Percentiles rank a stretch among this genome's conserved stretches.
Evolutionary conservation across 2,113 vertebrate species (phyloP).

Genomic region (Leptobrachium leishanense): DNA sequence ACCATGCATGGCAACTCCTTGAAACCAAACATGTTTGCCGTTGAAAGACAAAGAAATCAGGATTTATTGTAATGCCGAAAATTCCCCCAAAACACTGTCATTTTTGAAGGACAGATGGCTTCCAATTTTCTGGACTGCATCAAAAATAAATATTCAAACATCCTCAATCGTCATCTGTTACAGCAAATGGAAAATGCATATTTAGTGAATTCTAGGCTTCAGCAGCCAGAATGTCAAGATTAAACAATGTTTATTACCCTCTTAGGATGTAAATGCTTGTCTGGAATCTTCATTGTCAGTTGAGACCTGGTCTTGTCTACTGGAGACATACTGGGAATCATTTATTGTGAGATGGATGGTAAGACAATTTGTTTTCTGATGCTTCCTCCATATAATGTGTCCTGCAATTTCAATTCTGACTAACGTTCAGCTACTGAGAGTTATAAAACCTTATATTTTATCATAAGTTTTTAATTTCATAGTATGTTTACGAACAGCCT

Average conservation of each 20-base stretch:
- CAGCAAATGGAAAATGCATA: slow-evolving; percentile 47
- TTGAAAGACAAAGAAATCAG: not conserved
- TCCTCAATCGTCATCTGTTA: slow-evolving; percentile 20
- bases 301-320: slow-evolving; percentile 26
- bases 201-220: slow-evolving; percentile 17
- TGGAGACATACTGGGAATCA: slow-evolving; percentile 39
- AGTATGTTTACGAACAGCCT: not conserved
- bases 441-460: slow-evolving; percentile 9
- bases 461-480: not conserved
- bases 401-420: slow-evolving; percentile 30
- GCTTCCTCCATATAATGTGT: slow-evolving; percentile 8
- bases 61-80: slow-evolving; percentile 1
- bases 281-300: slow-evolving; percentile 45
- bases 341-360: slow-evolving; percentile 30
- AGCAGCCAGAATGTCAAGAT: slow-evolving; percentile 35
- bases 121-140: slow-evolving; percentile 29
- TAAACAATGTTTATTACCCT: slow-evolving; percentile 49
- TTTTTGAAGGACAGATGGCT: slow-evolving; percentile 35
- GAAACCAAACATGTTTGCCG: not conserved
- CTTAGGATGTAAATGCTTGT: slow-evolving; percentile 29
- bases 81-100: slow-evolving; percentile 16
- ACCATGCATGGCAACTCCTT: not conserved
- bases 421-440: slow-evolving; percentile 28
- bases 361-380: slow-evolving; percentile 29
- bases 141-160: slow-evolving; percentile 29